These are phyloP conservation scores for Aspidiotus destructor DNA, from an alignment of 2,888 invertebrate genomes.

Conservation along the genomic window DNA sequence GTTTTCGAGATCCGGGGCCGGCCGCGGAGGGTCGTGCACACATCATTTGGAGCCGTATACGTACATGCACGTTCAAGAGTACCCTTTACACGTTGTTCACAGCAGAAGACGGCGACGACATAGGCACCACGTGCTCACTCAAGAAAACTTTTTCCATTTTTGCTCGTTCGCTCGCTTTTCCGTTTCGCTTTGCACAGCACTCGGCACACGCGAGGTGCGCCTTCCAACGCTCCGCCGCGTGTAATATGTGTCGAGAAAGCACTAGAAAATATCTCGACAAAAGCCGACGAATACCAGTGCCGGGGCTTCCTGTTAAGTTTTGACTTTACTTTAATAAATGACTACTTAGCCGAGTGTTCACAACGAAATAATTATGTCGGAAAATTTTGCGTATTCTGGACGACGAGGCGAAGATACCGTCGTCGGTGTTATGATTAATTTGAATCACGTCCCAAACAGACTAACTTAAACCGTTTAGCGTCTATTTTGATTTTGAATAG, in stretches of 20 bases:
- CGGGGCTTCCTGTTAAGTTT: slow-evolving; percentile 17
- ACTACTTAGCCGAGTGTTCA: slow-evolving; percentile 32
- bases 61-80: too few relatives aligned
- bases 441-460: slow-evolving; percentile 32
- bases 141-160: too few relatives aligned
- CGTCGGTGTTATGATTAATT: slow-evolving; percentile 31
- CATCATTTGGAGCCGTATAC: too few relatives aligned
- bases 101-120: too few relatives aligned
- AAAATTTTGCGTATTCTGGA: slow-evolving; percentile 25
- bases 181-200: too few relatives aligned
- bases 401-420: slow-evolving; percentile 16
- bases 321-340: slow-evolving; percentile 31
- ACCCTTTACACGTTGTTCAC: too few relatives aligned
- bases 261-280: slow-evolving; percentile 1
- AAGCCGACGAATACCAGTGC: neutral
- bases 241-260: neutral
- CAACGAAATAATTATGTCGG: slow-evolving; percentile 32
- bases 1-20: too few relatives aligned
- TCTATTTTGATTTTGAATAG: slow-evolving; percentile 25
- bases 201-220: too few relatives aligned
- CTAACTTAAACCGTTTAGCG: slow-evolving; percentile 25
- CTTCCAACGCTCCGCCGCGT: too few relatives aligned
- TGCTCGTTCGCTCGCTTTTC: too few relatives aligned
- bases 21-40: too few relatives aligned
- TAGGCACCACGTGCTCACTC: too few relatives aligned